Evolutionary conservation across 2,797 vertebrate genomes (phyloP).

Genomic region (Cryptoprocta ferox): DNA sequence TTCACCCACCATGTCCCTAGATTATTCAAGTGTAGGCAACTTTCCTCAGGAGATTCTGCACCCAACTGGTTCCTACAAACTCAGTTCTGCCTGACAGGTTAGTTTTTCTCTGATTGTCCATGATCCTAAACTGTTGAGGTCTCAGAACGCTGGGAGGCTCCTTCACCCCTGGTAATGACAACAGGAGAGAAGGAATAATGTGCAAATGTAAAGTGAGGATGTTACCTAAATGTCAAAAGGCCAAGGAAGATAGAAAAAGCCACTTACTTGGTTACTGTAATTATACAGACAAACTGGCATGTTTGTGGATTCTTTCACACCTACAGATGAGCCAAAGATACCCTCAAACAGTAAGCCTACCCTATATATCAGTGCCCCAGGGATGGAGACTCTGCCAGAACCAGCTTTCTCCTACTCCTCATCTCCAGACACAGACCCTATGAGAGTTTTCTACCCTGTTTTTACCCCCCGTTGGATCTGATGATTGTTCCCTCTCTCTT

Average conservation of each 20-base stretch:
- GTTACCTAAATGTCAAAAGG: neutral
- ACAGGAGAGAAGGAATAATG: neutral
- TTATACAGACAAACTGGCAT: neutral
- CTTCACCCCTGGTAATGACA: neutral
- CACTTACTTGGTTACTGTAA: neutral
- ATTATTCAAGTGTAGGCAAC: neutral
- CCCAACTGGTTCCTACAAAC: neutral
- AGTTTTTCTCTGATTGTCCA: neutral
- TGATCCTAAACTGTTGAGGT: neutral
- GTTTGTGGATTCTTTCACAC: neutral
- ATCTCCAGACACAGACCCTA: neutral
- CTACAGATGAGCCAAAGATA: neutral
- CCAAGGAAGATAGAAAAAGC: neutral
- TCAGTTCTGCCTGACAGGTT: neutral
- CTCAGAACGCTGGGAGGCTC: neutral
- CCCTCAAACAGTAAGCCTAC: neutral
- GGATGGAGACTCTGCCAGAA: neutral
- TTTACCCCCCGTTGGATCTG: neutral
- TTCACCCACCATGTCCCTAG: neutral
- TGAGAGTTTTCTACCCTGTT: neutral
- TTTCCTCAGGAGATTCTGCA: neutral
- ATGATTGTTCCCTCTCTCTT: neutral
- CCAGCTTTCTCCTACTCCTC: neutral
- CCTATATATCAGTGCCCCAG: neutral
- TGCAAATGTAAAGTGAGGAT: neutral